A percentile compares a stretch with the other conserved stretches of the same genome.
phyloP scores from a whole-genome alignment of 2,888 invertebrate species.

The Quadroppia sp. region DNA sequence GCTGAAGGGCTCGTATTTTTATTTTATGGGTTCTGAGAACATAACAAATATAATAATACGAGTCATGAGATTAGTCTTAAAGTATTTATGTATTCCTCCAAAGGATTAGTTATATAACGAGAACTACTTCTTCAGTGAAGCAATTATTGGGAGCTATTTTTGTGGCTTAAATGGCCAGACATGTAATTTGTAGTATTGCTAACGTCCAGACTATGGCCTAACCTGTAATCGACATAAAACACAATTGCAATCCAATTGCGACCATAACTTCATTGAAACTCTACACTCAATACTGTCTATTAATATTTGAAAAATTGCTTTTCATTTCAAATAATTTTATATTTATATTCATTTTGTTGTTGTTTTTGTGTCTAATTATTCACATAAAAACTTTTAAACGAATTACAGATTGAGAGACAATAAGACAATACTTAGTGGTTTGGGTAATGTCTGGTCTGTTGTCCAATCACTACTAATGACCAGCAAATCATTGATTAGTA shows the following conservation, averaged over 20 bases:
- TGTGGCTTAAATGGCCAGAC: conserved; percentile 19
- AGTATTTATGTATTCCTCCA: background rate
- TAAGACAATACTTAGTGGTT: background rate
- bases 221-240: conserved; percentile 16
- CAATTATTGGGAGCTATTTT: background rate
- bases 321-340: background rate
- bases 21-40: conserved; percentile 26
- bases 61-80: background rate
- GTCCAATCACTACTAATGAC: background rate
- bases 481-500: background rate
- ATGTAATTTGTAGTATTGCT: conserved; percentile 21
- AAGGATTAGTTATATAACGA: conserved; percentile 27
- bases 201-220: conserved; percentile 14
- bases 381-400: background rate
- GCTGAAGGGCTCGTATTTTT: conserved; percentile 6
- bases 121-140: background rate
- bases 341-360: background rate
- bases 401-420: background rate
- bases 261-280: background rate
- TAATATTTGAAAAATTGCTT: background rate
- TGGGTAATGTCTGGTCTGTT: background rate
- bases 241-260: background rate
- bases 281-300: background rate
- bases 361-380: background rate
- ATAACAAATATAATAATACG: background rate